Evolutionary conservation across 2,888 invertebrate species (phyloP), one percentile per base, ranked within the genome.

Genomic region (Piscicola geometra): DNA sequence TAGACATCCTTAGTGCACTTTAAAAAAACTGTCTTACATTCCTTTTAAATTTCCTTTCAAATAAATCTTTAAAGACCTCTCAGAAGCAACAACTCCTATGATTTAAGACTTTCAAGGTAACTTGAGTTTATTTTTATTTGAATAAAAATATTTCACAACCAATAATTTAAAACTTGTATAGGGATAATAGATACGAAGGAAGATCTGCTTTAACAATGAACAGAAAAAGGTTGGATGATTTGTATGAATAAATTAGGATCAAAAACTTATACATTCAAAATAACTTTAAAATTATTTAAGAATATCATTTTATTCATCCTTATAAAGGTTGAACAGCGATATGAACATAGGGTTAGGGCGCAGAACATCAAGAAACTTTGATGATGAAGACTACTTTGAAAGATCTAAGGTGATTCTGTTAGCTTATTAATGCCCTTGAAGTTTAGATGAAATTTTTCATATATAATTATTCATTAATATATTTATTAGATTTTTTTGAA

Each of bases 161-260:
- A 15, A 47, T 47, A 21, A 47, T 15, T 47, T 9, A 15, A 15
- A 47, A 47, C 50, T 47, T 21, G 5, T 41, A 15, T 15, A 56
- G 60, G n/a, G 60, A 56, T 56, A 3, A 5, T 25, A 56, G n/a
- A 5, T 56, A 56, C n/a, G 60, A 56, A 56, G 60, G 60, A 25
- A 56, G 60, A 56, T 56, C 60, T 18, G 5, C 60, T 56, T 21
- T n/a, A 21, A 3, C 5, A 18, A 3, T 56, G 60, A 56, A 56
- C 25, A 56, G 60, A 56, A 56, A 56, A 56, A 5, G 60, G 60
- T 56, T n/a, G n/a, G n/a, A n/a, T n/a, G n/a, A n/a, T n/a, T n/a
- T n/a, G n/a, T n/a, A n/a, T n/a, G n/a, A n/a, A n/a, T n/a, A n/a
- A n/a, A n/a, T n/a, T n/a, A n/a, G n/a, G n/a, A n/a, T n/a, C n/a